A percentile compares a stretch with the other conserved stretches of the same genome.
These are phyloP conservation scores for Pedionomus torquatus DNA, from an alignment of 2,113 vertebrate genomes.

Conservation along the genomic window DNA sequence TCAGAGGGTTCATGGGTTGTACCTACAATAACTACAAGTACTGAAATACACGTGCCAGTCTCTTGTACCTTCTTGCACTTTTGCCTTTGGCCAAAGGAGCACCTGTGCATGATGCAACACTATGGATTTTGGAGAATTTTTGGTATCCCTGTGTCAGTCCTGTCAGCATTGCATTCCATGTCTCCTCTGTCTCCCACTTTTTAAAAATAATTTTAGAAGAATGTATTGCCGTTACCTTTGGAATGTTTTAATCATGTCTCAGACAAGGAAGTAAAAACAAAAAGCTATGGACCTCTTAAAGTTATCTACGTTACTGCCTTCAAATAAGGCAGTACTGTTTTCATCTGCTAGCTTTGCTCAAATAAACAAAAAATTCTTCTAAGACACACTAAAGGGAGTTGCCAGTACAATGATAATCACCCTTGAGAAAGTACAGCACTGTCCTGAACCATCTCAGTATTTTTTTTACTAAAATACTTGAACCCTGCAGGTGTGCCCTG, in stretches of 20 bases:
- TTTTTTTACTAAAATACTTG: neutral
- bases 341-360: neutral
- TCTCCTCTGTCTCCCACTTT: neutral
- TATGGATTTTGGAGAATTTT: neutral
- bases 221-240: neutral
- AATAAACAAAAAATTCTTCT: neutral
- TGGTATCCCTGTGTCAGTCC: neutral
- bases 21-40: neutral
- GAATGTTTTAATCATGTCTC: neutral
- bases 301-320: neutral
- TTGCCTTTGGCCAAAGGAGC: neutral
- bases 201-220: neutral
- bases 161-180: neutral
- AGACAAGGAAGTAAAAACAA: neutral
- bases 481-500: neutral
- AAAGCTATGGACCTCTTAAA: neutral
- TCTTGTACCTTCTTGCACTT: neutral
- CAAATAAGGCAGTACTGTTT: neutral
- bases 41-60: neutral
- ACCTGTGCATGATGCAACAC: neutral
- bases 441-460: neutral
- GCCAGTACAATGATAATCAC: neutral
- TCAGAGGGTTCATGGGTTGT: neutral
- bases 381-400: neutral
- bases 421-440: neutral